Base-by-base conservation (phyloP, 2,888 invertebrate genomes). In the Amorpha juglandis region DNA sequence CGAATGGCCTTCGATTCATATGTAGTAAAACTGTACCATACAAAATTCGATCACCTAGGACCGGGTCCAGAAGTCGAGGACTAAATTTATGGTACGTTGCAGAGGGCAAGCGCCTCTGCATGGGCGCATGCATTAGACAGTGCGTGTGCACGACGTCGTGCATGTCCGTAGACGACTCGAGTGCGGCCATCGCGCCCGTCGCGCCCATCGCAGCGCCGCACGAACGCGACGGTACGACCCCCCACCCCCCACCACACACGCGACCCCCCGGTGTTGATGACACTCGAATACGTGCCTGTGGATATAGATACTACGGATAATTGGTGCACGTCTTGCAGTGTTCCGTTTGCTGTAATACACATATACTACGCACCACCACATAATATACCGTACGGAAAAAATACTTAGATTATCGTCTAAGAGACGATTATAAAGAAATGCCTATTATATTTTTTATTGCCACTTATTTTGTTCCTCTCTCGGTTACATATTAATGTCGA, bases 101-200 rank as follows among this genome's bases (percentile, higher is more conserved):
- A 93, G 93, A 91, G 72, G 51, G 50, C 68, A 87, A 84, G 82
- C 88, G 90, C 79, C 84, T 90, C 77, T 93, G 93, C 83, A 89
- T 92, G 78, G 91, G 91, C 77, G 86, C 92, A 81, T 94, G 93
- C 88, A 91, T 94, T 78, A 89, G 83, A 76, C 92, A 90, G 81
- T 93, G 93, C 85, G 93, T 91, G 80, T 92, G 93, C 78, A 79
- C 89, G 63, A 84, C 89, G 63, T 88, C 85, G 69, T 81, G 89
- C 65, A 82, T 84, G 83, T 89, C 89, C 77, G 78, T 87, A 69
- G 91, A 91, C 76, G 91, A 90, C 81, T 88, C 90, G 72, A 85
- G 82, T 65, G 86, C 88, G 69, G 84, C 87, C 67, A 68, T 83
- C 70, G 89, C 87, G 73, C 86, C 88, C 35, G 70, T 83, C 45